Base-by-base conservation (phyloP, 1,140 invertebrate species). In the Teleopsis dalmanni region DNA sequence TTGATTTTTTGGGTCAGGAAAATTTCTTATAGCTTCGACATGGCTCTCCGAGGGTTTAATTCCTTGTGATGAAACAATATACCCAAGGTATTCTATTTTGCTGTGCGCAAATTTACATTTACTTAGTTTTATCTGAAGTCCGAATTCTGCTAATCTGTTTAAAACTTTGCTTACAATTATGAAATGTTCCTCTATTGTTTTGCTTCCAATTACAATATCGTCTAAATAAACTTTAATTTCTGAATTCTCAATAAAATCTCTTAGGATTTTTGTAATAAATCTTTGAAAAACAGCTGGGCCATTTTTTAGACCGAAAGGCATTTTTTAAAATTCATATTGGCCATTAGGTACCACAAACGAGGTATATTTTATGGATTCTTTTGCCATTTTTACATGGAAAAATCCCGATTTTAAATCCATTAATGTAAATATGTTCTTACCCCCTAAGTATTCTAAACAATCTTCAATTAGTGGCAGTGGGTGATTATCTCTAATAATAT, bases 391-490 rank as follows among this genome's bases (percentile, higher is more conserved):
- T 8, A 65, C 48, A 9, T 62, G 60, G 13, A 56, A 52, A 47
- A 64, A 65, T 4, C 53, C 59, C 26, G 57, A 43, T 16, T 50
- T 51, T 19, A 62, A 53, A 50, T 62, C 55, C 1, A 64, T 11
- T 6, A 27, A 13, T 7, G 40, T 47, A 49, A 65, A 68, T 44
- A 54, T 57, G 18, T 47, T 46, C 36, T 52, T 48, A 7, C 51
- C 9, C 54, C 43, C 46, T 45, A 60, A 14, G 48, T 36, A 16
- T 14, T 60, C 57, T 19, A 60, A n/a, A 44, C 54, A 56, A 19
- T 76, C 72, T n/a, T 76, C 69, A 16, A 79, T 75, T 5, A 59
- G 38, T 0, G 76, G 76, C 27, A n/a, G 78, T 52, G 31, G 57
- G 41, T 45, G 51, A 40, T 46, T 58, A 37, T 45, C 45, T 29